Conservation (phyloP, 64 coral and sea anemone species). For the Actinia tenebrosa region DNA sequence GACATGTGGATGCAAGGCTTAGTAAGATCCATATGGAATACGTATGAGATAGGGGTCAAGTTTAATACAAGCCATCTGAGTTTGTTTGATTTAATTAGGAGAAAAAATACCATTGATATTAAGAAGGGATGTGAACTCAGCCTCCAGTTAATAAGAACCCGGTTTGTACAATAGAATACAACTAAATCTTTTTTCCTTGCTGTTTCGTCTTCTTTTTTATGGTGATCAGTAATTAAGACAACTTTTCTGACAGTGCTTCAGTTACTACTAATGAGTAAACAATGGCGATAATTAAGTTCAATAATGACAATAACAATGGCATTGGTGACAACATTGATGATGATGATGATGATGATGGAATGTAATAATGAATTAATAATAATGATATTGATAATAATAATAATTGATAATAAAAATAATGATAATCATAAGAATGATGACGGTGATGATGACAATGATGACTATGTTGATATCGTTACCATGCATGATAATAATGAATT, state of each 20-base stretch:
- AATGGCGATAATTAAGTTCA: not conserved
- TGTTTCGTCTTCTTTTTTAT: no score
- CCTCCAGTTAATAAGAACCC: not conserved
- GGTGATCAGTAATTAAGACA: not conserved
- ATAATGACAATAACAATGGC: not conserved
- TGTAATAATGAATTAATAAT: not conserved
- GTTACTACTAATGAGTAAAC: not conserved
- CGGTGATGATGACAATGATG: no score
- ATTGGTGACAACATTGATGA: no score
- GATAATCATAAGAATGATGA: no score
- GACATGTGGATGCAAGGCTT: not conserved
- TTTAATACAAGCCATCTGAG: not conserved
- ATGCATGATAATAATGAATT: not conserved
- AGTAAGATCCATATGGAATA: not conserved
- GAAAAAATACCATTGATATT: not conserved
- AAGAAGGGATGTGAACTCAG: not conserved
- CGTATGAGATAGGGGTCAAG: not conserved
- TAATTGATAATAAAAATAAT: no score
- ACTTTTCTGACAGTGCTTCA: not conserved
- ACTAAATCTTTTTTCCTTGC: no score
- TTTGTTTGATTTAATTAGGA: not conserved
- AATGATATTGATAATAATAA: no score
- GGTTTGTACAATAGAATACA: no score
- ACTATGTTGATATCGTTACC: not conserved
- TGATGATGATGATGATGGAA: no score